Conservation (phyloP, 64 coral and sea anemone genomes). For the Montipora capricornis region DNA sequence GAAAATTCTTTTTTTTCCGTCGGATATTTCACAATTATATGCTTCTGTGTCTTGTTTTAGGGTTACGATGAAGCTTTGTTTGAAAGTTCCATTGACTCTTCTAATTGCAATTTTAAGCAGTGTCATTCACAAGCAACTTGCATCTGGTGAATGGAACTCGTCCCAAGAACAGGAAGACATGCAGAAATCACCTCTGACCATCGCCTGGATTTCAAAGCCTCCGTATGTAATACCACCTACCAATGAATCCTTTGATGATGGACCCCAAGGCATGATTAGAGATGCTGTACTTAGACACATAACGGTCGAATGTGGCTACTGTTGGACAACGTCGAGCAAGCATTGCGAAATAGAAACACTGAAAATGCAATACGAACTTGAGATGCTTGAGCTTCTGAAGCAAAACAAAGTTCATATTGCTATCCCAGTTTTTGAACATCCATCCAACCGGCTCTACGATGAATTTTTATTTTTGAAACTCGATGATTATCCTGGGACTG, state of each 20-base stretch:
- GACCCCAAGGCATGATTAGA: not conserved
- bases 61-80: not conserved
- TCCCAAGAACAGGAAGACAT: not conserved
- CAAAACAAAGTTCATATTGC: slow-evolving; percentile 1
- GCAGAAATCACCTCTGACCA: not conserved
- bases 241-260: not conserved
- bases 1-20: too few species aligned
- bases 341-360: not conserved
- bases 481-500: slow-evolving; percentile 11
- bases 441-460: not conserved
- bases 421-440: not conserved
- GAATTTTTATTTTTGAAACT: slow-evolving; percentile 9
- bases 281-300: not conserved
- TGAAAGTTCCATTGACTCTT: not conserved
- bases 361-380: not conserved
- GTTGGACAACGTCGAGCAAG: too few species aligned
- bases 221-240: not conserved
- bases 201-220: not conserved
- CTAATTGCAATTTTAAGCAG: not conserved
- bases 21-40: not conserved
- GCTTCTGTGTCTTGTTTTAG: not conserved
- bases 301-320: not conserved
- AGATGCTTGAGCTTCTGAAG: not conserved
- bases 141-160: not conserved
- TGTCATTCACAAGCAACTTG: not conserved